Conservation (phyloP, 1,140 invertebrate genomes). For the Sipha flava region DNA sequence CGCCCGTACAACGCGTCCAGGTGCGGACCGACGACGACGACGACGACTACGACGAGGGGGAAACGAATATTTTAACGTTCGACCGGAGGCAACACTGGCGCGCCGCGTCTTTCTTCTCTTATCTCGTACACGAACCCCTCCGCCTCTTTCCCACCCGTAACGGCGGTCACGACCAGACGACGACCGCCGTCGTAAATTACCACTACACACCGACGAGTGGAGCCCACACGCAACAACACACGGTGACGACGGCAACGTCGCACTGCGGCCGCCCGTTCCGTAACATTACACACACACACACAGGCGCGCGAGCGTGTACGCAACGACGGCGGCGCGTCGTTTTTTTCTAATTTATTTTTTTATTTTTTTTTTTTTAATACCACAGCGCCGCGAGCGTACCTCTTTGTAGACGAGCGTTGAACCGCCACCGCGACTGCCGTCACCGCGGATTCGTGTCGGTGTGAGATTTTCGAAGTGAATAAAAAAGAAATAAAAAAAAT, state of each 20-base stretch:
- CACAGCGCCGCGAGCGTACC: background rate
- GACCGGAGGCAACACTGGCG: no score
- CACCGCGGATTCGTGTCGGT: background rate
- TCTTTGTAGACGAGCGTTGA: constrained; percentile 25
- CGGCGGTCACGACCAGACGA: background rate
- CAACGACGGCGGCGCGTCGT: background rate
- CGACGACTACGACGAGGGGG: no score
- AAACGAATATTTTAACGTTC: no score
- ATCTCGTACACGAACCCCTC: background rate
- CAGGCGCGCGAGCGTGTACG: no score
- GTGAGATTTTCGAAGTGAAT: background rate
- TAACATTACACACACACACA: constrained; percentile 2
- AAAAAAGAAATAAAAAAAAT: background rate
- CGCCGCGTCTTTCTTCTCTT: background rate
- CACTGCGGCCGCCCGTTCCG: background rate
- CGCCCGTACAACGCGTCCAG: no score
- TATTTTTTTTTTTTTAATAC: background rate
- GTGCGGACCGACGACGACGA: no score
- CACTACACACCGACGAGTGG: background rate
- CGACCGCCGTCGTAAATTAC: constrained; percentile 5
- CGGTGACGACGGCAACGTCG: background rate
- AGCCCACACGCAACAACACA: background rate
- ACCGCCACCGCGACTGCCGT: background rate
- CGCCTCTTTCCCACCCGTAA: no score
- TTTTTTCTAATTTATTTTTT: background rate